Base-by-base conservation (phyloP, 2,797 vertebrate genomes). In the Helicolenus hilgendorfi region DNA sequence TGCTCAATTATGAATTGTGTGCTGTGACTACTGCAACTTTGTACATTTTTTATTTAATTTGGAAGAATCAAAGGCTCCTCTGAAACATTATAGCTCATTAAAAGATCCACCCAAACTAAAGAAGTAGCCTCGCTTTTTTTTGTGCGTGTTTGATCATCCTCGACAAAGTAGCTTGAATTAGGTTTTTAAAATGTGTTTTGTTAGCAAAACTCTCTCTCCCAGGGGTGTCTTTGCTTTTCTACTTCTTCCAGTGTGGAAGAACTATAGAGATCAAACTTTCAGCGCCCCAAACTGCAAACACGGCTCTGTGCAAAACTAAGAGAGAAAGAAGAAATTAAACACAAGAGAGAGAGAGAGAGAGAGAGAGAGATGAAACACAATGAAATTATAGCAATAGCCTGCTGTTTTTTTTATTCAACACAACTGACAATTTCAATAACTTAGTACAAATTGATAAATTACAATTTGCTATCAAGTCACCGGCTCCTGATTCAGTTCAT, bases 21-120 rank as follows among this genome's bases (percentile, higher is more conserved):
- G 0, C 26, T 72, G 11, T 41, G 33, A 41, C 20, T 22, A 24
- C 53, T 58, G 3, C 18, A 27, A 7, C 3, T 14, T 64, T 27
- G 13, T 18, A 7, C 2, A 1, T 53, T 27, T 63, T 70, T 60
- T 27, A 49, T 81, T 63, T 24, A 4, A 79, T 31, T 26, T n/a
- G 5, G 11, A n/a, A 36, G 1, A 83, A 65, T 78, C 69, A 83
- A 79, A 79, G 56, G 27, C 49, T 58, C 14, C 36, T 65, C 75
- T 83, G 69, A 84, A 79, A 85, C 60, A 81, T 75, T 80, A 49
- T 7, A 77, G 69, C 65, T 87, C 60, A 79, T 87, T 80, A 70
- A 76, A 76, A 29, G 49, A 75, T 35, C 4, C 7, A 59, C 7
- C 70, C 38, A 53, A 27, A 38, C 24, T 53, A 33, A 53, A 60